Conservation (phyloP, 2,888 invertebrate species). For the Ligdia adustata region DNA sequence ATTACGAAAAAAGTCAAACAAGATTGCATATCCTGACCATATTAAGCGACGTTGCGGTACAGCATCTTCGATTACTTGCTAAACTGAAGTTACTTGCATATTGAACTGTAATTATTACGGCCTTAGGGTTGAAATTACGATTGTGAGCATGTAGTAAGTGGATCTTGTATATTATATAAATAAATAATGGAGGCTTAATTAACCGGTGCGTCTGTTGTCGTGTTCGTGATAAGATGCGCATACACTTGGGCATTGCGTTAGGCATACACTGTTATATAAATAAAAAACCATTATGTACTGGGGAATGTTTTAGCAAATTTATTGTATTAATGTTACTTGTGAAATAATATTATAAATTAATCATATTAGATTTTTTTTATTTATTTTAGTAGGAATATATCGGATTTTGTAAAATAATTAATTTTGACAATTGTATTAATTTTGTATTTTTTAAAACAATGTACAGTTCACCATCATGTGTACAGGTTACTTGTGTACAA, state of each 20-base stretch:
- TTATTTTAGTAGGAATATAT: no score
- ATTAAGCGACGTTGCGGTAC: background rate
- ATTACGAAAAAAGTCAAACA: background rate
- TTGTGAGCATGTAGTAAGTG: conserved; percentile 1
- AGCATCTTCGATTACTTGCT: background rate
- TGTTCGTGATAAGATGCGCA: conserved; percentile 15
- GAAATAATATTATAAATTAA: no score
- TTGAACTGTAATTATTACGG: background rate
- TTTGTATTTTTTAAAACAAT: no score
- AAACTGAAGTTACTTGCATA: background rate
- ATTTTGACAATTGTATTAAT: no score
- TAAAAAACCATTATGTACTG: no score
- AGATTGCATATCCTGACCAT: conserved; percentile 10
- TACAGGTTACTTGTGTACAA: no score
- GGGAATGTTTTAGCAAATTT: no score
- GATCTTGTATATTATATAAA: conserved; percentile 16
- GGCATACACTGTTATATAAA: no score
- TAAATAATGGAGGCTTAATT: conserved; percentile 36
- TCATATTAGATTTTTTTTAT: no score
- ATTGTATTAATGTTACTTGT: no score
- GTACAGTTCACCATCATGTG: no score
- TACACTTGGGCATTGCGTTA: background rate
- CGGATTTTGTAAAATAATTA: no score
- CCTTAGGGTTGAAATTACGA: background rate
- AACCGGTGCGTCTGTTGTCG: conserved; percentile 34